phyloP scores from a whole-genome alignment of 1,140 invertebrate species.

The Bombus polaris region DNA sequence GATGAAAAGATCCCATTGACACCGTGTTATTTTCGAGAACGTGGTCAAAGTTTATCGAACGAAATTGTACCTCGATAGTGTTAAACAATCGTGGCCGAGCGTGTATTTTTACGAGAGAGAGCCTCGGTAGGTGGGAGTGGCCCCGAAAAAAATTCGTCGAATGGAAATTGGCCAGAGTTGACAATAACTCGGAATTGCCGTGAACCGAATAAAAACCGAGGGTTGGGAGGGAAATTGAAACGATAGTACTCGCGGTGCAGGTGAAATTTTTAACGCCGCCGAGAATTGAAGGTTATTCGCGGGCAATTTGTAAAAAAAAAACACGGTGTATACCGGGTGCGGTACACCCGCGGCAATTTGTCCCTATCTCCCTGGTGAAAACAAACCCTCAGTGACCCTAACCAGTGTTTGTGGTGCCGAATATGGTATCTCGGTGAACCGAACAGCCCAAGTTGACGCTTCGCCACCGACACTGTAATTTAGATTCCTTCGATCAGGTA shows the following conservation, averaged over 20 bases:
- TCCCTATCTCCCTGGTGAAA: conserved; percentile 27
- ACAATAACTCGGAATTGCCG: conserved; percentile 42
- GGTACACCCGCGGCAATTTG: conserved; percentile 49
- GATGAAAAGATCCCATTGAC: not conserved
- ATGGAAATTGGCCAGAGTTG: conserved; percentile 28
- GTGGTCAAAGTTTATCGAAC: not conserved
- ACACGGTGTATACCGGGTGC: conserved; percentile 41
- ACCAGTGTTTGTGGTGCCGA: conserved; percentile 47
- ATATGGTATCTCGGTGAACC: conserved; percentile 49
- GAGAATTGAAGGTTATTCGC: conserved; percentile 63
- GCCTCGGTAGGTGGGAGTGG: not conserved
- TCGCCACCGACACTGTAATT: conserved; percentile 51
- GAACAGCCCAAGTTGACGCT: conserved; percentile 34
- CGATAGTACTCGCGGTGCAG: conserved; percentile 30
- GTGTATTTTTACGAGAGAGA: conserved; percentile 1
- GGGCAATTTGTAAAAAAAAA: conserved; percentile 62
- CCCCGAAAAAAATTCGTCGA: not conserved
- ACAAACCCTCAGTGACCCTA: conserved; percentile 64
- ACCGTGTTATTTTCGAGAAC: not conserved
- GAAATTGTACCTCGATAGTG: not conserved
- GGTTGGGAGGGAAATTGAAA: conserved; percentile 35
- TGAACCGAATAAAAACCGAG: conserved; percentile 1
- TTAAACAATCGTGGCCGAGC: not conserved
- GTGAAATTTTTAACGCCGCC: conserved; percentile 47
- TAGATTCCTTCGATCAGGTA: conserved; percentile 3